These are phyloP conservation scores for Adelognathus sp. DNA, from an alignment of 2,888 invertebrate species.

Conservation along the genomic window DNA sequence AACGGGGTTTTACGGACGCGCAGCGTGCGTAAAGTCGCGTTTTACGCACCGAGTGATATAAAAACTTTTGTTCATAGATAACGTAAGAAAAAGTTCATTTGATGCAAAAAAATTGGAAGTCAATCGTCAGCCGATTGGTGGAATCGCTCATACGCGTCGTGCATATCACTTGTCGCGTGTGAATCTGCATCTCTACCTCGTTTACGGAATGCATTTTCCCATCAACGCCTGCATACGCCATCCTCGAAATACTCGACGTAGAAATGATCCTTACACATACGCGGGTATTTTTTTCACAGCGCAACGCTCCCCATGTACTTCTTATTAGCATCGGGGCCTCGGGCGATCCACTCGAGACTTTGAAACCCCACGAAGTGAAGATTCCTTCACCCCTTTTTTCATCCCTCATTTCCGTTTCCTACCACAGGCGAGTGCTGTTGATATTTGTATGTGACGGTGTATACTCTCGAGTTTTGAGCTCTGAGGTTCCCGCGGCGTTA, in stretches of 20 bases:
- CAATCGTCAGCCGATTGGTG: too few species aligned
- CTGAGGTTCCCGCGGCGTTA: constrained; percentile 24
- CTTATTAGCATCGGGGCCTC: constrained; percentile 57
- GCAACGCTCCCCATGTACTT: constrained; percentile 28
- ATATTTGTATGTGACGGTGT: neutral
- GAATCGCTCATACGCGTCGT: neutral
- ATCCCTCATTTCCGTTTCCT: constrained; percentile 16
- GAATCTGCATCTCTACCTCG: neutral
- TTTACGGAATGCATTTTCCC: neutral
- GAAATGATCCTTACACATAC: neutral
- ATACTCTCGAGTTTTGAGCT: constrained; percentile 38
- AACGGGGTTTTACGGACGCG: too few species aligned
- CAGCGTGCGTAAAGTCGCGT: too few species aligned
- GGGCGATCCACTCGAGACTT: constrained; percentile 58
- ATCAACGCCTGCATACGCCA: constrained; percentile 5
- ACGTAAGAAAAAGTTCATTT: too few species aligned
- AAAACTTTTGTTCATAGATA: too few species aligned
- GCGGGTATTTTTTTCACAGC: neutral
- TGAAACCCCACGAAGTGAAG: constrained; percentile 21
- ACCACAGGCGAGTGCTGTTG: neutral
- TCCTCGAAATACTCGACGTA: too few species aligned
- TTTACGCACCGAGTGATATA: too few species aligned
- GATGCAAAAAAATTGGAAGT: too few species aligned
- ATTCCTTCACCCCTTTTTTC: constrained; percentile 38
- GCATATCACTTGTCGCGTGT: constrained; percentile 9